These are phyloP conservation scores for Onthophagus taurus DNA, from an alignment of 1,140 invertebrate species.

Conservation along the genomic window DNA sequence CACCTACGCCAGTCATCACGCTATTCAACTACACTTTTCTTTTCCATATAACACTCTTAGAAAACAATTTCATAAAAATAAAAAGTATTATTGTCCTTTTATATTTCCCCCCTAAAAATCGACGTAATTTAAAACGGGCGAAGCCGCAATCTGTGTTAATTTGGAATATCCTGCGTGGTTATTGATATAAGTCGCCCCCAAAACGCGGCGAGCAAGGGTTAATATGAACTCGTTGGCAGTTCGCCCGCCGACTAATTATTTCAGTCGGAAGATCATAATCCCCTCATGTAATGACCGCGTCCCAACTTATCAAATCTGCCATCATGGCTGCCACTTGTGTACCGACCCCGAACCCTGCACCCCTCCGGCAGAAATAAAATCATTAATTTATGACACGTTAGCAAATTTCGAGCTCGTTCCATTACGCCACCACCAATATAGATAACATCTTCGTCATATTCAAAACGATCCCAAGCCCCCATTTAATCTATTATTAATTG, in stretches of 20 bases:
- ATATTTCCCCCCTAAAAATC: too few species aligned
- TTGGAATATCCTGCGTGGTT: constrained; percentile 36
- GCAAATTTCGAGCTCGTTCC: too few species aligned
- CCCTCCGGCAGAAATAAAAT: constrained; percentile 8
- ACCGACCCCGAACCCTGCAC: constrained; percentile 13
- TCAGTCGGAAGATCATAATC: constrained; percentile 39
- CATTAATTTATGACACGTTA: constrained; percentile 12
- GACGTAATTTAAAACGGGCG: too few species aligned
- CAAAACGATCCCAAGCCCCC: too few species aligned
- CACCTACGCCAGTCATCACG: too few species aligned
- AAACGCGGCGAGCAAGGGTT: constrained; percentile 29
- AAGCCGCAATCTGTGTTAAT: constrained; percentile 38
- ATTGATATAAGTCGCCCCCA: constrained; percentile 37
- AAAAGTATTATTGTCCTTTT: constrained; percentile 4
- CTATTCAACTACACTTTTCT: too few species aligned
- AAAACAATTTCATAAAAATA: constrained; percentile 11
- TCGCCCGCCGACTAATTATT: constrained; percentile 35
- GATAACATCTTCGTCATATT: too few species aligned
- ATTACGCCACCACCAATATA: too few species aligned
- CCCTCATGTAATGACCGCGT: constrained; percentile 37
- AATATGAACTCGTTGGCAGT: constrained; percentile 36
- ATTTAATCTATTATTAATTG: too few species aligned
- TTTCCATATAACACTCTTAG: too few species aligned
- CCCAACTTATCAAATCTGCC: constrained; percentile 37
- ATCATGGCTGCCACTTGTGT: constrained; percentile 34